Conservation (phyloP, 2,113 vertebrate genomes). For the Myrmophylax atrothorax region DNA sequence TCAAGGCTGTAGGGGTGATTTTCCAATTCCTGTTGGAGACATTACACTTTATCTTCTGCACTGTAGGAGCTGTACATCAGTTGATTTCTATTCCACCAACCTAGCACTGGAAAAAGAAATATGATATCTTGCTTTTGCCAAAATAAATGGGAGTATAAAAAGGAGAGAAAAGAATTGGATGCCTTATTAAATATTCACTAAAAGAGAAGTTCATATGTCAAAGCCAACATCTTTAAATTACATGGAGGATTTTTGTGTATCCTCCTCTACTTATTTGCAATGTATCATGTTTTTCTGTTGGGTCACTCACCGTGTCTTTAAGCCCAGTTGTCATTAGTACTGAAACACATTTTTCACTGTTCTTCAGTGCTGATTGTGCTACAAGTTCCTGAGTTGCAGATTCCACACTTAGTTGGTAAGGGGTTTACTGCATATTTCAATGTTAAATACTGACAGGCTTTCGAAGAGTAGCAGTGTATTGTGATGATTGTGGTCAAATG, state of each 20-base stretch:
- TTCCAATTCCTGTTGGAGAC: neutral
- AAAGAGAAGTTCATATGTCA: neutral
- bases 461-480: constrained; percentile 18
- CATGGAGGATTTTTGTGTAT: neutral
- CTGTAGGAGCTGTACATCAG: neutral
- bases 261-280: neutral
- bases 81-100: neutral
- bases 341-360: constrained; percentile 14
- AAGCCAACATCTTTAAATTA: neutral
- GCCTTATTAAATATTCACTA: neutral
- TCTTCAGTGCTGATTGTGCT: constrained; percentile 34
- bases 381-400: constrained; percentile 33
- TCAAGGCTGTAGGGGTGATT: neutral
- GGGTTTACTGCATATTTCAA: neutral
- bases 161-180: neutral
- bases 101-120: neutral
- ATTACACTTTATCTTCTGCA: neutral
- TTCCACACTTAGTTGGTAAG: constrained; percentile 39
- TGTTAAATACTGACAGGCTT: constrained; percentile 41
- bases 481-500: neutral
- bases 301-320: neutral
- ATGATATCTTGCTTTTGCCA: neutral
- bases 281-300: neutral
- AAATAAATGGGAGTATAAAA: neutral
- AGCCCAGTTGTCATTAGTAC: neutral